Percentiles rank a stretch among this genome's conserved stretches.
Evolutionary conservation across 2,888 invertebrate species (phyloP).

Genomic region (Hymenopus coronatus): DNA sequence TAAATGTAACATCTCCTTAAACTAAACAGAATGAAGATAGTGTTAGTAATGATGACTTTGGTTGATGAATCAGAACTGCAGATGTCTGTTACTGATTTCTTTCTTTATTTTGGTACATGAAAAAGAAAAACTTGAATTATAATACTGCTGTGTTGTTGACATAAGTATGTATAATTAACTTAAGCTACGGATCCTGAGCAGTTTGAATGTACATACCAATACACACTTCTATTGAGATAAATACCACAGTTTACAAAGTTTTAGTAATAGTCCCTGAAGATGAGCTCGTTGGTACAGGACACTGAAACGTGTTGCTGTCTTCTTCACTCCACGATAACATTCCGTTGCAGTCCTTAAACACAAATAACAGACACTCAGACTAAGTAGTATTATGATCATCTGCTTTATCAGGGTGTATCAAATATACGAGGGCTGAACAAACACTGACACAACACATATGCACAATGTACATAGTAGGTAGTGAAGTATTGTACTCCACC

Average conservation of each 20-base stretch:
- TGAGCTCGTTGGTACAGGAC: not conserved
- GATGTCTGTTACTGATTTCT: not conserved
- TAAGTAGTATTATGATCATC: no score
- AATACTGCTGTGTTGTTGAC: not conserved
- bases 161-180: not conserved
- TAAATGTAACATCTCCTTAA: no score
- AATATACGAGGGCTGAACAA: no score
- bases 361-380: not conserved
- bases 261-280: slow-evolving; percentile 14
- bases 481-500: no score
- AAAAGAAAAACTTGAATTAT: not conserved
- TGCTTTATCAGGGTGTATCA: no score
- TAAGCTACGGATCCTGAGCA: not conserved
- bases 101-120: not conserved
- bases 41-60: no score
- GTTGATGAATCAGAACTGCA: no score
- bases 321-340: not conserved
- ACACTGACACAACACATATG: no score
- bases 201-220: not conserved
- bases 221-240: not conserved
- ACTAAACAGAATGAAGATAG: no score
- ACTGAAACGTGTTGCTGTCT: not conserved
- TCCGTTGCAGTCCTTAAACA: slow-evolving; percentile 1
- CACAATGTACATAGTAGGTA: no score
- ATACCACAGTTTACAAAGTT: not conserved